phyloP scores from a whole-genome alignment of 2,797 vertebrate species.

The Adrianichthys oophorus region DNA sequence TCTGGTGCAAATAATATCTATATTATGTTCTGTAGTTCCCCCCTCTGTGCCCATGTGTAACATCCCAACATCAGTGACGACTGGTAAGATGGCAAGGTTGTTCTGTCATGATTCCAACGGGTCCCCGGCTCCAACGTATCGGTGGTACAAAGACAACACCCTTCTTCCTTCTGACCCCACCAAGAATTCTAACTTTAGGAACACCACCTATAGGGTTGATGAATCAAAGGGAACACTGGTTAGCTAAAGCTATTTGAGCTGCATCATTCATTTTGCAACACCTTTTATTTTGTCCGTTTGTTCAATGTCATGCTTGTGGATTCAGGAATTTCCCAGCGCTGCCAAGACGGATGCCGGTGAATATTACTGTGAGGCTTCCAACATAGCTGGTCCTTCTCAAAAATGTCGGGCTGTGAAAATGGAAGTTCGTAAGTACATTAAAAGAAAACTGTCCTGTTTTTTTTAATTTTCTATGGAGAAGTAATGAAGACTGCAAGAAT shows the following conservation, averaged over 20 bases:
- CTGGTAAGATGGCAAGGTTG: slow-evolving; percentile 60
- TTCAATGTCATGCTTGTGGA: not conserved
- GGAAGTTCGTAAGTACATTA: slow-evolving; percentile 83
- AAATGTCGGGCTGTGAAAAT: slow-evolving; percentile 61
- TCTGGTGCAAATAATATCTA: slow-evolving; percentile 3
- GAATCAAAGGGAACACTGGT: slow-evolving; percentile 79
- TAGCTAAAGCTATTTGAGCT: slow-evolving; percentile 23
- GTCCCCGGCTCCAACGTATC: slow-evolving; percentile 80
- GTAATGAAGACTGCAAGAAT: no score
- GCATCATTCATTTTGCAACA: not conserved
- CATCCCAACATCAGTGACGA: slow-evolving; percentile 81
- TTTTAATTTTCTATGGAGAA: no score
- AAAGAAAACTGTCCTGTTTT: no score
- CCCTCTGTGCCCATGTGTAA: slow-evolving; percentile 75
- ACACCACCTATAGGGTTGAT: slow-evolving; percentile 83
- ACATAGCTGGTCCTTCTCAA: slow-evolving; percentile 68
- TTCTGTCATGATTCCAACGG: slow-evolving; percentile 75
- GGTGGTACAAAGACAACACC: slow-evolving; percentile 78
- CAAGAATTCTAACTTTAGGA: slow-evolving; percentile 75
- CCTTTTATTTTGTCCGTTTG: no score
- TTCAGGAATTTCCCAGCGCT: slow-evolving; percentile 72
- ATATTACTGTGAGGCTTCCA: slow-evolving; percentile 83
- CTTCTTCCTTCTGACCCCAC: slow-evolving; percentile 77
- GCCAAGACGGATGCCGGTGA: slow-evolving; percentile 67
- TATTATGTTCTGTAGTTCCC: slow-evolving; percentile 74